phyloP scores from a whole-genome alignment of 2,797 vertebrate species.

The Aphelocoma californica region DNA sequence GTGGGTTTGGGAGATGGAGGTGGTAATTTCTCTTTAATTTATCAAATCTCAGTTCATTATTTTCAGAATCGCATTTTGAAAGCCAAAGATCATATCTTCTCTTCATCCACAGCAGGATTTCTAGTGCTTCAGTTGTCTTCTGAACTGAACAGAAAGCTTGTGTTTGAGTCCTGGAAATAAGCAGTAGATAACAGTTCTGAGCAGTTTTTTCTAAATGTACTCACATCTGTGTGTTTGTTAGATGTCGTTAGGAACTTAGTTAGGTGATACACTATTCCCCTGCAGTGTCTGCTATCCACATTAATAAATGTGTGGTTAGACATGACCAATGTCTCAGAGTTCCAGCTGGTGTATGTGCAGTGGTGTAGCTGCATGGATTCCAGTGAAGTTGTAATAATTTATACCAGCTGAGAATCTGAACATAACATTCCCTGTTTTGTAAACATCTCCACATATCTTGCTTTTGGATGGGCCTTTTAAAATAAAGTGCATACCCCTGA shows the following conservation, averaged over 20 bases:
- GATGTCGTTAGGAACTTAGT: background rate
- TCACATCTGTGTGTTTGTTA: background rate
- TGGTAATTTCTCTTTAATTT: background rate
- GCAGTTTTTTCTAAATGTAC: background rate
- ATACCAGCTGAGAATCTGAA: background rate
- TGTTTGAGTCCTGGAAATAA: background rate
- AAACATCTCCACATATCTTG: background rate
- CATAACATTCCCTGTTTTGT: background rate
- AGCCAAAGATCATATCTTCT: background rate
- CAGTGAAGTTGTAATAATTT: background rate
- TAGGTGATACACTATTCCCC: background rate
- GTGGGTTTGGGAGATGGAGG: background rate
- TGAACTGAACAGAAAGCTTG: background rate
- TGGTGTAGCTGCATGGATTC: background rate
- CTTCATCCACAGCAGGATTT: background rate
- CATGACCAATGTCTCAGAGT: background rate
- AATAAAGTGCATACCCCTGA: background rate
- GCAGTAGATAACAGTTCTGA: background rate
- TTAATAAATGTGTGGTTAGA: background rate
- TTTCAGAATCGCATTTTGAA: background rate
- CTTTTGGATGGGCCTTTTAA: background rate
- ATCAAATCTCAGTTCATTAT: background rate
- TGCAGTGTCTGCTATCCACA: background rate
- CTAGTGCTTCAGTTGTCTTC: background rate
- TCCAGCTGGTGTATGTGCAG: background rate